Conservation (phyloP, 2,888 invertebrate genomes). For the Aleiodes alternator region DNA sequence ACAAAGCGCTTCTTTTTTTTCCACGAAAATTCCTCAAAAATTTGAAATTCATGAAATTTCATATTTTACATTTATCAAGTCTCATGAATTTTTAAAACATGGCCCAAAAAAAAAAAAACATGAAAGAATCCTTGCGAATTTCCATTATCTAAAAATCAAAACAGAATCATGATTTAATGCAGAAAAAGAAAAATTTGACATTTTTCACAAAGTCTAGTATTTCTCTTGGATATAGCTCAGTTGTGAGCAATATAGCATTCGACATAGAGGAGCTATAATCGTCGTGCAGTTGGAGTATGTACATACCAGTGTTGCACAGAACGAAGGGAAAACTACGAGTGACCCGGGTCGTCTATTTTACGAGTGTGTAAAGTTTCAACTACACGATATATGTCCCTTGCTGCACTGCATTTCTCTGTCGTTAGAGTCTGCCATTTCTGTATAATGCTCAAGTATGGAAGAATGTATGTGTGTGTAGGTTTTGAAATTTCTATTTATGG, state of each 20-base stretch:
- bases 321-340: conserved; percentile 19
- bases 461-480: no score
- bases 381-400: not conserved
- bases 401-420: conserved; percentile 17
- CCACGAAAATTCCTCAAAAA: no score
- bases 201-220: conserved; percentile 1
- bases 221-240: conserved; percentile 17
- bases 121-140: not conserved
- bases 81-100: not conserved
- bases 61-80: no score
- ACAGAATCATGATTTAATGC: not conserved
- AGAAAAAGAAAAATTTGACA: not conserved
- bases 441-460: no score
- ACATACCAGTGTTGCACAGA: conserved; percentile 8
- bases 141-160: not conserved
- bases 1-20: no score
- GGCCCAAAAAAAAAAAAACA: not conserved
- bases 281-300: conserved; percentile 11
- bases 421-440: not conserved
- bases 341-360: conserved; percentile 38
- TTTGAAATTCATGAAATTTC: no score
- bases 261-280: conserved; percentile 24
- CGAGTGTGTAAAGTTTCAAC: conserved; percentile 36
- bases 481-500: no score
- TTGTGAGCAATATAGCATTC: not conserved